Evolutionary conservation across 2,797 vertebrate genomes (phyloP), one percentile per base, ranked within the genome.

Genomic region (Lithobates sylvaticus): DNA sequence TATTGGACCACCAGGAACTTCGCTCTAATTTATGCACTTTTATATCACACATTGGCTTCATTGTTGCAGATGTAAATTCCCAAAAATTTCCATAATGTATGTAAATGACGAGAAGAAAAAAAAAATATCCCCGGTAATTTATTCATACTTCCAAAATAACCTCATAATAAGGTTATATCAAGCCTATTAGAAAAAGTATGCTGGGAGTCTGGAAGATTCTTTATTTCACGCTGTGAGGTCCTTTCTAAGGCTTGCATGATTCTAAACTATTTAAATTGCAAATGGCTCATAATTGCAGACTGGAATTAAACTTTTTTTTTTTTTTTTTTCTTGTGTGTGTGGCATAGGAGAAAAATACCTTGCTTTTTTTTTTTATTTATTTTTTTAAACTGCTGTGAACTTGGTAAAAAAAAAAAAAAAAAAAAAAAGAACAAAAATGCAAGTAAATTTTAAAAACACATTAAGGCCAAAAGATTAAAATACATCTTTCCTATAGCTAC

Each of bases 1-100:
- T 84, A 89, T 83, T 81, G 78, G 89, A 89, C 83, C 89, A 89
- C 73, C 88, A 90, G 85, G 88, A 89, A 77, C 88, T 87, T 84
- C 78, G 78, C 88, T 88, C 47, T 70, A 44, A 71, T 72, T 26
- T 82, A 61, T 65, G 8, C 2, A 18, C 15, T 58, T 29, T 82
- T 23, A 29, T 47, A 47, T 69, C 42, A 15, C 42, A 74, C 72
- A 50, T 65, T 9, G 15, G 23, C 50, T n/a, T 26, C 16, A 70
- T 18, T 36, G 29, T 50, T 61, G 18, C 23, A 15, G 58, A 75
- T 75, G 2, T 39, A 61, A 64, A 58, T 23, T 39, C 13, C 2
- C 2, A 2, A 13, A 72, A 13, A 72, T 61, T 21, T 58, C 32
- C 64, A 67, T 74, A 67, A 54, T 54, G 65, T 83, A 68, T 77